These are phyloP conservation scores for Augochlora pura DNA, from an alignment of 1,140 invertebrate genomes.

Conservation along the genomic window DNA sequence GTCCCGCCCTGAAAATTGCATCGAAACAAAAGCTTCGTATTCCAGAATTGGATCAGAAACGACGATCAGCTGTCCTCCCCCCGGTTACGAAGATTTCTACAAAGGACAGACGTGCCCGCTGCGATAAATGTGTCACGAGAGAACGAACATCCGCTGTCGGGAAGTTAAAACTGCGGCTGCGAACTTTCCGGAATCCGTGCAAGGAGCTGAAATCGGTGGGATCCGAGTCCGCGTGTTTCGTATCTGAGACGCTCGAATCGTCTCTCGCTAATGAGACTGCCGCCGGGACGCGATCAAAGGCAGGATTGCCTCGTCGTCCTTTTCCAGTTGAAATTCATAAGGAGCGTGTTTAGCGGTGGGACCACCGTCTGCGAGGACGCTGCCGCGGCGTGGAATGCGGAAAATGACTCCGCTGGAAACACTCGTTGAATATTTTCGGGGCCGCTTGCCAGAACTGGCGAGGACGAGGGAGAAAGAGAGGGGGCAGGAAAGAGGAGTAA, in stretches of 20 bases:
- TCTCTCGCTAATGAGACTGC: constrained; percentile 11
- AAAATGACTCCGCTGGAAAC: constrained; percentile 25
- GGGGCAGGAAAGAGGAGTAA: too few relatives aligned
- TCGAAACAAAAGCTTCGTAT: too few relatives aligned
- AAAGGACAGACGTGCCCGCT: too few relatives aligned
- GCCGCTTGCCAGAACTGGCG: background rate
- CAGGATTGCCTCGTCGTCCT: background rate
- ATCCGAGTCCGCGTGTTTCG: background rate
- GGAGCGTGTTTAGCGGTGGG: background rate
- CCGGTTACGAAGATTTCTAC: too few relatives aligned
- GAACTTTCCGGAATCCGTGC: too few relatives aligned
- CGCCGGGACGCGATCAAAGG: background rate
- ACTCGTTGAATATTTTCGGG: constrained; percentile 36
- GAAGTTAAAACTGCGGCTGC: too few relatives aligned
- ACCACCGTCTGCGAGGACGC: background rate
- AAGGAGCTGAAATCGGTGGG: background rate
- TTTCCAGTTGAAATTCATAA: background rate
- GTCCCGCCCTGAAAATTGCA: too few relatives aligned
- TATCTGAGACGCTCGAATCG: constrained; percentile 2
- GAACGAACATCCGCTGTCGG: too few relatives aligned
- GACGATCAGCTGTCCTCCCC: too few relatives aligned
- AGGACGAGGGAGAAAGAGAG: too few relatives aligned
- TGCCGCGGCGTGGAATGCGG: background rate
- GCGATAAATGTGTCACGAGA: too few relatives aligned
- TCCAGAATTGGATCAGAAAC: too few relatives aligned